A percentile compares a stretch with the other conserved stretches of the same genome.
These are phyloP conservation scores for Semotilus atromaculatus DNA, from an alignment of 2,797 vertebrate genomes.

Conservation along the genomic window DNA sequence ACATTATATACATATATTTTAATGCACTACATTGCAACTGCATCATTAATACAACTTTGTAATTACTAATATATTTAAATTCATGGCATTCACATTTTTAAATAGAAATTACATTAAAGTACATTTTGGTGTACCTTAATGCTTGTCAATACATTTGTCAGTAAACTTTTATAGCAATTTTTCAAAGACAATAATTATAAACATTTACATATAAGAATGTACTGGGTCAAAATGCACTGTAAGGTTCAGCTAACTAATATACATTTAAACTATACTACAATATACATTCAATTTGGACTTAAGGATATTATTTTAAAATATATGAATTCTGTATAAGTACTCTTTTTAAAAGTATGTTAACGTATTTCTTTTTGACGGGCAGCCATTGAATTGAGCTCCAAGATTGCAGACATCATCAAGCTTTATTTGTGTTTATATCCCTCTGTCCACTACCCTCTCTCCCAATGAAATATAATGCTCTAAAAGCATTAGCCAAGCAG, in stretches of 20 bases:
- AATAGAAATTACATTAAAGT: not conserved
- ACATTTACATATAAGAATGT: not conserved
- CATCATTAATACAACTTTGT: not conserved
- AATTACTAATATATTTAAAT: not conserved
- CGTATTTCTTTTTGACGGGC: not conserved
- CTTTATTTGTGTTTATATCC: constrained; percentile 7
- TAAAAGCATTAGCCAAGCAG: constrained; percentile 55
- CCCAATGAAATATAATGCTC: constrained; percentile 51
- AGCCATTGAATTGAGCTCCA: not conserved
- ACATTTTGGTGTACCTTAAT: not conserved
- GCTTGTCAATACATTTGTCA: no score
- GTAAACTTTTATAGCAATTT: no score
- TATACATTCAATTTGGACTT: not conserved
- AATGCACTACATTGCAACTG: not conserved
- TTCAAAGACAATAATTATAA: no score
- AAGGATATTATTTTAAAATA: not conserved
- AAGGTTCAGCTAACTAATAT: not conserved
- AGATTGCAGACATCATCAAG: not conserved
- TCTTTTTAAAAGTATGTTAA: not conserved
- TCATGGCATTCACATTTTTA: not conserved
- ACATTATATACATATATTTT: not conserved
- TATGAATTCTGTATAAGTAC: not conserved
- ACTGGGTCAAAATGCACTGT: not conserved
- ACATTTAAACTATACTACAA: not conserved
- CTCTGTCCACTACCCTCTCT: constrained; percentile 23